A percentile compares a stretch with the other conserved stretches of the same genome.
phyloP scores from a whole-genome alignment of 2,797 vertebrate genomes.

The Eulemur mongoz region DNA sequence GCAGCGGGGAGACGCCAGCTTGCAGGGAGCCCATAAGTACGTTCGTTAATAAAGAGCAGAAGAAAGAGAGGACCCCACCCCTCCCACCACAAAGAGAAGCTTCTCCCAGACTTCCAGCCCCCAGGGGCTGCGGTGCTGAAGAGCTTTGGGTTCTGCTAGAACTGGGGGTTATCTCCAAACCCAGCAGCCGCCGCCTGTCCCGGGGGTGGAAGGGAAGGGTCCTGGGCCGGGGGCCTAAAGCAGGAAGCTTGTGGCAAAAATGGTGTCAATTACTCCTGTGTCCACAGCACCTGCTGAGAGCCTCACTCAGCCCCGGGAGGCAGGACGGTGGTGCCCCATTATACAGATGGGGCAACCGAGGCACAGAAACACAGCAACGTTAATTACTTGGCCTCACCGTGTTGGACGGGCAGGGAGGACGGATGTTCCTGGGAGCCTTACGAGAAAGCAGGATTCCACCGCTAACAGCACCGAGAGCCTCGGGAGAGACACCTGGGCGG shows the following conservation, averaged over 20 bases:
- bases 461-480: background rate
- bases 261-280: no score
- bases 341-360: background rate
- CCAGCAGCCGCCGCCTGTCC: background rate
- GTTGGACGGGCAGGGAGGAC: background rate
- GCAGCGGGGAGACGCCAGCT: background rate
- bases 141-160: background rate
- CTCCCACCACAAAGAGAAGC: background rate
- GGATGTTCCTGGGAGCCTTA: background rate
- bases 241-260: background rate
- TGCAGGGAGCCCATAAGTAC: fast-evolving
- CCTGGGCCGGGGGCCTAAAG: background rate
- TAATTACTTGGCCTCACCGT: background rate
- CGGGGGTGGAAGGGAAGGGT: background rate
- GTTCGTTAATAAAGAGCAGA: background rate
- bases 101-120: background rate
- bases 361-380: background rate
- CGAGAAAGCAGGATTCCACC: background rate
- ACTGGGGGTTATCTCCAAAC: background rate
- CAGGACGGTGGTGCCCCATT: background rate
- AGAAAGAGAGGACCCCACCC: background rate
- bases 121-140: background rate
- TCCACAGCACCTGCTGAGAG: no score
- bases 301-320: background rate
- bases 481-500: background rate